Conservation (phyloP, 2,113 vertebrate genomes). For the Egretta garzetta region DNA sequence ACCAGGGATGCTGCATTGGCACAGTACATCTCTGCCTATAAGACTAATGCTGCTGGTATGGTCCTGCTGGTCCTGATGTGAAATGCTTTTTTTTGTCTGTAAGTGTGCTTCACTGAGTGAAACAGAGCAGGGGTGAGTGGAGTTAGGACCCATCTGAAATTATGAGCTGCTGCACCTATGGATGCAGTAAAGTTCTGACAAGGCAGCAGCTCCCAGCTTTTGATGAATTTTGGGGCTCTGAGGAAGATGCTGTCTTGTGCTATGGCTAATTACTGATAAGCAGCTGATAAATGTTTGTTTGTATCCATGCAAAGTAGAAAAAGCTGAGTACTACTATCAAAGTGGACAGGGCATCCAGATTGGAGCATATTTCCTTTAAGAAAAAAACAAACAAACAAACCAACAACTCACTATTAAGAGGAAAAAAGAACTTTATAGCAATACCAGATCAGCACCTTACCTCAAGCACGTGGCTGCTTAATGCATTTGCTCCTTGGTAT, state of each 20-base stretch:
- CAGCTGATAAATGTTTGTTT: not conserved
- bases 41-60: too few relatives aligned
- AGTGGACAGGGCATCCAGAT: not conserved
- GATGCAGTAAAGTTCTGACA: not conserved
- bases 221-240: not conserved
- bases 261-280: not conserved
- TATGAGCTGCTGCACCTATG: not conserved
- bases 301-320: not conserved
- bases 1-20: too few relatives aligned
- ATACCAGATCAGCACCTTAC: not conserved
- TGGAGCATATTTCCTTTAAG: not conserved
- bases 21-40: not conserved
- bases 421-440: not conserved
- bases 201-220: not conserved
- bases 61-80: not conserved
- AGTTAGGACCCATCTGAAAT: not conserved
- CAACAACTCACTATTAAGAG: not conserved
- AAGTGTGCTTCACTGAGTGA: not conserved
- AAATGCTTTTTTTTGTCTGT: not conserved
- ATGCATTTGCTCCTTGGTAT: not conserved
- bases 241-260: not conserved
- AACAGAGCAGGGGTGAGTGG: not conserved
- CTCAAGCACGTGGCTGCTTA: not conserved
- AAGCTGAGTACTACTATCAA: not conserved
- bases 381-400: not conserved